Base-by-base conservation (phyloP, 2,888 invertebrate species). In the Amphiduros pacificus region DNA sequence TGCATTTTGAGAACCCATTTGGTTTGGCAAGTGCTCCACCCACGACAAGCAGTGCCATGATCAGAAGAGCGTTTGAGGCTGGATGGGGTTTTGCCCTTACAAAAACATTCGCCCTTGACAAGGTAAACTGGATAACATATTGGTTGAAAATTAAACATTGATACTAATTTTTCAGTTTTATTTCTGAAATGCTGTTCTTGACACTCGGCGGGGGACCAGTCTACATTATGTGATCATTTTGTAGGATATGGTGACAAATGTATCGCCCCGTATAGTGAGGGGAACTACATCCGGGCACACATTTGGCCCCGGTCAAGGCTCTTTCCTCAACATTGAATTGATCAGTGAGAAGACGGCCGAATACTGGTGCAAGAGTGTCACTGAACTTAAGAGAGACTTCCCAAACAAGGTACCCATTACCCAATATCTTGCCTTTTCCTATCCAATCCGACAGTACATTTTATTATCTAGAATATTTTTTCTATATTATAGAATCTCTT, bases 21-120 rank as follows among this genome's bases (percentile, higher is more conserved):
- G 98, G 99, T 0, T 84, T 99, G 65, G 99, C 98, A 2, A 96
- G 95, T 57, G 98, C 99, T 0, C 94, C 97, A 0, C 98, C 98
- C 2, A 93, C 95, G 5, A 99, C 98, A 1, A 90, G 91, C 62
- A 88, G 92, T 2, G 89, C 94, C 0, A 99, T 99, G 97, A 95
- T 98, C 53, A 86, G 98, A 3, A 86, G 98, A 66, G 91, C 92
- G 20, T 99, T 98, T 80, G 89, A 94, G 80, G 92, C 93, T 71
- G 98, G 98, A 0, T 99, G 99, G 99, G 92, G 90, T 0, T 99
- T 94, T 79, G 93, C 90, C n/a, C 91, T 99, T 1, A 99, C 98
- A 0, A 99, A 99, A 85, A 99, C 98, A 0, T 99, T 94, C 80
- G 88, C 90, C 2, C 85, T 99, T 20, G 93, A 96, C 80, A 98